Conservation (phyloP, 1,140 invertebrate species). For the Phortica variegata region DNA sequence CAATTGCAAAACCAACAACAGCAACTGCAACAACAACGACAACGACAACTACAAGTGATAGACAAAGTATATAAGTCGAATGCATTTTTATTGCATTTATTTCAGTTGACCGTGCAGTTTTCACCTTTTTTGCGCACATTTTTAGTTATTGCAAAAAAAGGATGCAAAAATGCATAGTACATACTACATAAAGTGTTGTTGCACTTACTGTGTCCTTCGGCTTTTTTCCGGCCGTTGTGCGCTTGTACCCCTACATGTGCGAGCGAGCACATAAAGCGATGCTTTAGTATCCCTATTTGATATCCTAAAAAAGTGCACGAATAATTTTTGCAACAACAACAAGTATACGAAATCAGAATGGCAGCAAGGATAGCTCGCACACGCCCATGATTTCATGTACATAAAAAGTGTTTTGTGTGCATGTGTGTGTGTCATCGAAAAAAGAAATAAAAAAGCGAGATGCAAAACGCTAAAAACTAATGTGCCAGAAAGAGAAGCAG, state of each 20-base stretch:
- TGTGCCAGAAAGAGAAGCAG: conserved; percentile 55
- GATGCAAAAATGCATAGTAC: too few relatives aligned
- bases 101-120: too few relatives aligned
- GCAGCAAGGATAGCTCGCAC: conserved; percentile 28
- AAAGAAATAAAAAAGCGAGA: conserved; percentile 55
- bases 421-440: conserved; percentile 28
- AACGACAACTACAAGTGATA: too few relatives aligned
- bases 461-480: conserved; percentile 55
- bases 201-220: too few relatives aligned
- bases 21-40: conserved; percentile 24
- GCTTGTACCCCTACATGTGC: conserved; percentile 1
- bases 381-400: conserved; percentile 54
- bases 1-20: conserved; percentile 15
- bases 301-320: conserved; percentile 56
- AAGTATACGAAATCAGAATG: conserved; percentile 21
- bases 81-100: too few relatives aligned
- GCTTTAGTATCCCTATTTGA: conserved; percentile 48
- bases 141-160: conserved; percentile 41
- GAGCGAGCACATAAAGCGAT: conserved; percentile 2
- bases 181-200: too few relatives aligned
- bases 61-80: too few relatives aligned
- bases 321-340: conserved; percentile 40
- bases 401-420: conserved; percentile 19
- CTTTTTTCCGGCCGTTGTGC: conserved; percentile 8
- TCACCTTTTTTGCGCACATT: too few relatives aligned